These are phyloP conservation scores for Oscheius onirici DNA, from an alignment of 2,888 invertebrate species.

Conservation along the genomic window DNA sequence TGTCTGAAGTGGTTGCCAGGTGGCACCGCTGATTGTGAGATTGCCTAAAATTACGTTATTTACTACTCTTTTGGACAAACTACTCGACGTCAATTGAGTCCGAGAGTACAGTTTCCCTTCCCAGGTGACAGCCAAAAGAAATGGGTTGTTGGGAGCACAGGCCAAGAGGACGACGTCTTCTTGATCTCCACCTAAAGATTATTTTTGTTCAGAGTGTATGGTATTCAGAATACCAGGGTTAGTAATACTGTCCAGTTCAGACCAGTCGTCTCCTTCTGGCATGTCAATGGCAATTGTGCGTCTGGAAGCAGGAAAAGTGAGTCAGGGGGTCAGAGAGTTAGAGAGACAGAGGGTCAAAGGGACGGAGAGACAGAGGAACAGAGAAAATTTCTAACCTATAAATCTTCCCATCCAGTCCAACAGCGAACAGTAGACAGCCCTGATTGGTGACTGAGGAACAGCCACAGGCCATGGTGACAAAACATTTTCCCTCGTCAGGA, in stretches of 20 bases:
- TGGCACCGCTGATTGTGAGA: constrained; percentile 30
- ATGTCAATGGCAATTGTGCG: not conserved
- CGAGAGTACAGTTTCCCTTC: constrained; percentile 47
- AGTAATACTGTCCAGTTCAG: constrained; percentile 5
- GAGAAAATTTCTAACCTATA: constrained; percentile 23
- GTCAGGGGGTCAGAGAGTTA: no score
- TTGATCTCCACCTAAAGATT: constrained; percentile 19
- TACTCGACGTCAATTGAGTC: constrained; percentile 30
- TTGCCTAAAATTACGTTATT: not conserved
- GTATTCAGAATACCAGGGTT: not conserved
- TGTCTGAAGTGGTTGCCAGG: constrained; percentile 37
- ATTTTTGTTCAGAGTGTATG: not conserved
- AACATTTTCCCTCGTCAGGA: constrained; percentile 19
- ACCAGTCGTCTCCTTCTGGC: constrained; percentile 11
- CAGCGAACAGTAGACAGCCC: constrained; percentile 39
- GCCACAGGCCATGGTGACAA: constrained; percentile 39
- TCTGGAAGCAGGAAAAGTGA: not conserved
- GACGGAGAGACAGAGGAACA: no score
- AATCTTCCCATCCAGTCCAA: constrained; percentile 42
- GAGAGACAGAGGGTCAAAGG: no score
- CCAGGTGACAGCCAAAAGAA: constrained; percentile 46
- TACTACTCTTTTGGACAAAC: not conserved
- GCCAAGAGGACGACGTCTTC: constrained; percentile 46
- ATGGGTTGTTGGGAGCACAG: constrained; percentile 34
- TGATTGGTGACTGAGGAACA: constrained; percentile 37